Evolutionary conservation across 2,113 vertebrate species (phyloP), one percentile per base, ranked within the genome.

Genomic region (Oxyruncus cristatus): DNA sequence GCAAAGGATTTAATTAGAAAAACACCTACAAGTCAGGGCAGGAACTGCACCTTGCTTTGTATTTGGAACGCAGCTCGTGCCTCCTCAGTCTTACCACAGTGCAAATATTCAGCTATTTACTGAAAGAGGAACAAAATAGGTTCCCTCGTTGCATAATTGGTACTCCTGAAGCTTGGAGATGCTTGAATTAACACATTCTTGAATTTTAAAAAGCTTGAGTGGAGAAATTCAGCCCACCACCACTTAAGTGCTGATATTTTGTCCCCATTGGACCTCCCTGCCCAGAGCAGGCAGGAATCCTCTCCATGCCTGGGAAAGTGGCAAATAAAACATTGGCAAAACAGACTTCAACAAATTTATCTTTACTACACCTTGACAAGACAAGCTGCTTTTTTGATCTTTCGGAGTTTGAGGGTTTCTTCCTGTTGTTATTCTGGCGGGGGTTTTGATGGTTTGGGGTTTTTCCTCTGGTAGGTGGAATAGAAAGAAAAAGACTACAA

Each of bases 21-120:
- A 95, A 78, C 74, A 82, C 14, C 62, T 89, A 79, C 94, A 93
- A 96, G 95, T 93, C 75, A 74, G 78, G 92, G 82, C 94, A 96
- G 59, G 92, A 85, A 37, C 78, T 89, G 72, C 85, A 93, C 81
- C 75, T 96, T 92, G 65, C 84, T 88, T 88, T 88, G 74, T 0
- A 2, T 83, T 92, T 92, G 88, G 92, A 94, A 63, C 72, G 0
- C 67, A 89, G 85, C 47, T 82, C 46, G 37, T 77, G 75, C 67
- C 67, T 92, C 77, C 84, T 59, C 85, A 62, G 58, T 77, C 61
- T 42, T 91, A 53, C 50, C 55, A 33, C 78, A 70, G 75, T 11
- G 58, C 88, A 96, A 96, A 93, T 88, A 94, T 47, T 93, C 72
- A 78, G 74, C 56, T 95, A 88, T 87, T 92, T 87, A 71, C 35